Conservation (phyloP, 2,113 vertebrate genomes). For the Microtus ochrogaster region DNA sequence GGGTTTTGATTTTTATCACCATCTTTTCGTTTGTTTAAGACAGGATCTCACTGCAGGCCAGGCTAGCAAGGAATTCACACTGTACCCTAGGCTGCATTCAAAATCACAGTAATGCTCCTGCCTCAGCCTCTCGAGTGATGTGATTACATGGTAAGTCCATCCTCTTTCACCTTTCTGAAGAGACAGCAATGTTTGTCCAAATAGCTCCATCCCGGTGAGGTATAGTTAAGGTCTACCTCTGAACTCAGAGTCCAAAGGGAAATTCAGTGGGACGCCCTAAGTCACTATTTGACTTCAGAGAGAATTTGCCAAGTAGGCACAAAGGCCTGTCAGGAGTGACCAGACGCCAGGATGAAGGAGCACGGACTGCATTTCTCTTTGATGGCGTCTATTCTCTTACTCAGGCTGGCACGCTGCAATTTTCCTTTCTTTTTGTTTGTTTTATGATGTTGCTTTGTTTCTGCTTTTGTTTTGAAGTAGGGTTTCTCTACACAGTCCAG, state of each 20-base stretch:
- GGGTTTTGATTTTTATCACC: not conserved
- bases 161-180: not conserved
- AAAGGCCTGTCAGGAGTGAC: fast-evolving
- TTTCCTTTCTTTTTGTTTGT: not conserved
- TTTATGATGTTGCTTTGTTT: not conserved
- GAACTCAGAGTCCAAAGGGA: not conserved
- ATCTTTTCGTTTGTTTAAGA: not conserved
- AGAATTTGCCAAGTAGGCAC: not conserved
- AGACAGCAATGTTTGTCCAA: slow-evolving; percentile 9
- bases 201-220: not conserved
- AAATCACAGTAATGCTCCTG: not conserved
- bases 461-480: not conserved
- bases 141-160: not conserved
- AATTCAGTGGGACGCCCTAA: not conserved
- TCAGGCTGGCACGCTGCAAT: fast-evolving
- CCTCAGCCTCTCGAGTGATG: not conserved
- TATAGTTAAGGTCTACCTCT: not conserved
- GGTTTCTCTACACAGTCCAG: not conserved
- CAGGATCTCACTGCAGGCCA: not conserved
- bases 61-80: not conserved
- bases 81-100: not conserved
- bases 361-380: not conserved
- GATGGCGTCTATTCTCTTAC: not conserved
- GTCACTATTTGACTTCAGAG: not conserved
- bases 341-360: not conserved